These are phyloP conservation scores for Typhlomys cinereus DNA, from an alignment of 2,113 vertebrate species.

Conservation along the genomic window DNA sequence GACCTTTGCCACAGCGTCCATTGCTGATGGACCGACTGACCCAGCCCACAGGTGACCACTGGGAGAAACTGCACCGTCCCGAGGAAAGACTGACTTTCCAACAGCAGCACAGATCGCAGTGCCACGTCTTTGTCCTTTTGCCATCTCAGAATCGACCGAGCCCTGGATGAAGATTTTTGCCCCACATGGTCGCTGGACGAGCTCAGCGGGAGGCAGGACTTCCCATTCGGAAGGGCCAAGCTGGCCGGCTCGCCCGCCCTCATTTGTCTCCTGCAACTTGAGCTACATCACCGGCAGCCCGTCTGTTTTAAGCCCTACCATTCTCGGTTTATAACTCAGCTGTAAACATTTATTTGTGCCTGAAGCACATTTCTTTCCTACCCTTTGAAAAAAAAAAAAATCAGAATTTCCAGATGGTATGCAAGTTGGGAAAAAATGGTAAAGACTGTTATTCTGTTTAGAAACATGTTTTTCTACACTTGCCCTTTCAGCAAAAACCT, in stretches of 20 bases:
- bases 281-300: slow-evolving; percentile 69
- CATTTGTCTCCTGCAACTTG: slow-evolving; percentile 51
- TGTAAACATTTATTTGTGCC: slow-evolving; percentile 83
- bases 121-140: background rate
- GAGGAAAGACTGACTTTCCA: background rate
- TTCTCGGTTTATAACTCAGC: slow-evolving; percentile 80
- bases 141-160: background rate
- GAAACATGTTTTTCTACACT: slow-evolving; percentile 68
- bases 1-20: background rate
- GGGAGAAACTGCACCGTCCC: background rate
- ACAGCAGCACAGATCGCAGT: background rate
- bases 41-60: background rate
- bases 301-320: slow-evolving; percentile 76
- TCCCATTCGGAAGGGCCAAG: background rate
- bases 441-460: slow-evolving; percentile 81
- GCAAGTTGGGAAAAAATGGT: slow-evolving; percentile 82
- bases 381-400: slow-evolving; percentile 76
- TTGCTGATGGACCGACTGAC: background rate
- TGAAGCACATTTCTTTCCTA: slow-evolving; percentile 76
- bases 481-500: slow-evolving; percentile 78
- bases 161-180: background rate
- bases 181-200: background rate
- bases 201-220: slow-evolving; percentile 2
- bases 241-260: slow-evolving; percentile 12
- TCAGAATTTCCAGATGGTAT: slow-evolving; percentile 77